phyloP scores from a whole-genome alignment of 1,140 invertebrate species.

The Aphaenogaster floridana region DNA sequence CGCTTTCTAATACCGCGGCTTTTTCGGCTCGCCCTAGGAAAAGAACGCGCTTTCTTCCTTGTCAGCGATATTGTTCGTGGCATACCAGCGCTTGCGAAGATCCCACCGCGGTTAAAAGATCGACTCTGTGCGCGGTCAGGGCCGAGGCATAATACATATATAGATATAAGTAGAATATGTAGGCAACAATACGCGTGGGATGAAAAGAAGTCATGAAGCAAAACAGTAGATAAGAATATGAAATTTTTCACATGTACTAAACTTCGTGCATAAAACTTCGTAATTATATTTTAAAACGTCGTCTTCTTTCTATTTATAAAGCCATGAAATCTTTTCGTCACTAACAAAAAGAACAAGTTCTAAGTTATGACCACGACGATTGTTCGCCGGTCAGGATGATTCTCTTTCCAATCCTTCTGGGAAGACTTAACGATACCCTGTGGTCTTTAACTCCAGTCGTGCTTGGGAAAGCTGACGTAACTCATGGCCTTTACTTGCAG shows the following conservation, averaged over 20 bases:
- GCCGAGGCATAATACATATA: neutral
- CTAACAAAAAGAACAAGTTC: neutral
- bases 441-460: conserved; percentile 33
- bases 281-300: neutral
- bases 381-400: neutral
- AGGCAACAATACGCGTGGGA: neutral
- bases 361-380: neutral
- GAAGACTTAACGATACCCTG: conserved; percentile 35
- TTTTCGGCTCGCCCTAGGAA: conserved; percentile 32
- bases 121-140: conserved; percentile 34
- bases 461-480: conserved; percentile 30
- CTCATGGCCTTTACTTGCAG: conserved; percentile 3
- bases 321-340: neutral
- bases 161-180: neutral
- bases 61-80: conserved; percentile 67
- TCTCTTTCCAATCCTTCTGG: conserved; percentile 2
- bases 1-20: conserved; percentile 67
- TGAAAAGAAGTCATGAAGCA: neutral
- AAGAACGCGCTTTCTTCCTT: conserved; percentile 61
- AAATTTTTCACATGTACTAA: neutral
- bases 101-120: conserved; percentile 9
- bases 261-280: neutral
- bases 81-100: conserved; percentile 54
- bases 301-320: neutral
- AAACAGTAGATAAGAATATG: neutral